Base-by-base conservation (phyloP, 1,140 invertebrate genomes). In the Penaeus japonicus region DNA sequence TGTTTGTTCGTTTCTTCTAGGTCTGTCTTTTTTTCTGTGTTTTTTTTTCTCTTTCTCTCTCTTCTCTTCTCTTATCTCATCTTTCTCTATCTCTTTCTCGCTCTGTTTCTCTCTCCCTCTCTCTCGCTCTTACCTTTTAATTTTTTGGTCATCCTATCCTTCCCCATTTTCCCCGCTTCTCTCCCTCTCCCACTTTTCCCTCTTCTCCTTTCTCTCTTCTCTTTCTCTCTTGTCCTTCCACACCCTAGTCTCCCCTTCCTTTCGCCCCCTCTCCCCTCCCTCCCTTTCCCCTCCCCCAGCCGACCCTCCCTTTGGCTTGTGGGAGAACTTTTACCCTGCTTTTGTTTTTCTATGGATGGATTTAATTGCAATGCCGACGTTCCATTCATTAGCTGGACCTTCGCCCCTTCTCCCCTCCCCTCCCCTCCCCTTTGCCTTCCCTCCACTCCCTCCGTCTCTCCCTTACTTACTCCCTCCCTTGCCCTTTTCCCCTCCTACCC, bases 341-440 rank as follows among this genome's bases (percentile, higher is more conserved):
- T 47, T 12, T 47, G 39, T 47, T 47, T 47, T 47, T 47, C 2
- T 47, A 12, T 7, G 39, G 27, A 39, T 7, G 70, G 54, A 54
- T 85, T 85, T 77, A 75, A 59, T 85, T 77, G 24, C 70, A 78
- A 77, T 22, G 53, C 18, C 70, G 70, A 75, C 73, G 73, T 22
- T 78, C 47, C 70, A 78, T 78, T 57, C 84, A 77, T 57, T 85
- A 78, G 70, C 22, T 73, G 62, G 62, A 75, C 32, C 82, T 84
- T 47, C 39, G 27, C 24, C 35, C 62, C 35, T n/a, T 47, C 17
- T 39, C 18, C 22, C 35, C 5, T 39, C 39, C 39, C 39, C 39
- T 10, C 39, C 39, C 39, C 5, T 12, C 7, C n/a, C n/a, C n/a
- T n/a, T n/a, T n/a, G n/a, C n/a, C 39, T 47, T 4, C 39, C 39